Percentiles rank a stretch among this genome's conserved stretches.
phyloP scores from a whole-genome alignment of 2,888 invertebrate genomes.

The Clunio marinus region DNA sequence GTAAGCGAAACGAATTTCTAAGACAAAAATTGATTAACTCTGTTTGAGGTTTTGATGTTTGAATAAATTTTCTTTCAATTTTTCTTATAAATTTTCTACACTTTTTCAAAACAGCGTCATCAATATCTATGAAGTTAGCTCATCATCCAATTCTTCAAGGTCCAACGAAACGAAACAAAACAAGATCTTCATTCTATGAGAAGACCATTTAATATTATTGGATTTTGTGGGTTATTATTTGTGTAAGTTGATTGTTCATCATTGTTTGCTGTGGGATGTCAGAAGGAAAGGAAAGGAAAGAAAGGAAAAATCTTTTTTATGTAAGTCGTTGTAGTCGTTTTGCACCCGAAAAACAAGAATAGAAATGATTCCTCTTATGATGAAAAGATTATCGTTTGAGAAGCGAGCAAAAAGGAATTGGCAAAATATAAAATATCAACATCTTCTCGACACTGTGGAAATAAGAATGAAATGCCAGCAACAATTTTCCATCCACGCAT shows the following conservation, averaged over 20 bases:
- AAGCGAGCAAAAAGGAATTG: constrained; percentile 20
- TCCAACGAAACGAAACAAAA: not conserved
- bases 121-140: too few relatives aligned
- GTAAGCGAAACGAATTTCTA: too few relatives aligned
- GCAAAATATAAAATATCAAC: constrained; percentile 34
- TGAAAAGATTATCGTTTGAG: constrained; percentile 36
- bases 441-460: constrained; percentile 5
- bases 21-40: too few relatives aligned
- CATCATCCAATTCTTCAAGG: not conserved
- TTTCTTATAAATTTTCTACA: too few relatives aligned
- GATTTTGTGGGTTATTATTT: constrained; percentile 39
- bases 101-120: too few relatives aligned
- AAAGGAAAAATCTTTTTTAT: constrained; percentile 18
- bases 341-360: not conserved
- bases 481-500: not conserved
- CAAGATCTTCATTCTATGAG: too few relatives aligned
- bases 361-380: not conserved
- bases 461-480: too few relatives aligned
- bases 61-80: too few relatives aligned
- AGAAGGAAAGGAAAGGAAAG: not conserved
- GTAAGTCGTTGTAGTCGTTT: not conserved
- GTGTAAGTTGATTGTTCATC: constrained; percentile 38
- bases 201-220: constrained; percentile 39
- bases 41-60: too few relatives aligned
- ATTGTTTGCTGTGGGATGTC: constrained; percentile 30